A percentile compares a stretch with the other conserved stretches of the same genome.
These are phyloP conservation scores for Heliconius melpomene DNA, from an alignment of 1,140 invertebrate genomes.

Conservation along the genomic window DNA sequence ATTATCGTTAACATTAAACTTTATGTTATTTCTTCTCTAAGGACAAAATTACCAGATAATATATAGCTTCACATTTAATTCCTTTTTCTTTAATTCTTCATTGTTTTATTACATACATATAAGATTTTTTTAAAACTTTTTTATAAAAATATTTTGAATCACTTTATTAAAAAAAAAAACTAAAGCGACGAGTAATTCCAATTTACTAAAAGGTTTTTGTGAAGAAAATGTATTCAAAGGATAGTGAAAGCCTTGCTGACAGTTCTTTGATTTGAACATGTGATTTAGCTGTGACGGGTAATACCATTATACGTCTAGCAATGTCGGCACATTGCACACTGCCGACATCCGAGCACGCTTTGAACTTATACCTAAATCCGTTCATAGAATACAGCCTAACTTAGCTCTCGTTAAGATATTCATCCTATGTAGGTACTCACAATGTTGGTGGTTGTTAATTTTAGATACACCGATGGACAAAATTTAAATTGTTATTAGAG, in stretches of 20 bases:
- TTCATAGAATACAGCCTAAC: conserved; percentile 16
- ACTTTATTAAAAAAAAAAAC: too few relatives aligned
- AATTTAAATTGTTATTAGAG: background rate
- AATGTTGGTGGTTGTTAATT: conserved; percentile 4
- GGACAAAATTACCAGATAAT: too few relatives aligned
- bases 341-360: conserved; percentile 16
- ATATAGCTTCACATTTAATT: too few relatives aligned
- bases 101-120: too few relatives aligned
- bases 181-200: conserved; percentile 10
- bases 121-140: too few relatives aligned
- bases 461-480: background rate
- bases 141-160: too few relatives aligned
- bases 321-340: background rate
- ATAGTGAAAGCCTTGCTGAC: conserved; percentile 23
- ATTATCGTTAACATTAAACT: too few relatives aligned
- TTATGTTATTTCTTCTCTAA: too few relatives aligned
- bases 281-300: conserved; percentile 31
- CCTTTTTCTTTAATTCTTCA: too few relatives aligned
- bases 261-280: conserved; percentile 29
- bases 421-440: background rate
- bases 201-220: conserved; percentile 27
- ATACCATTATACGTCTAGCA: conserved; percentile 29
- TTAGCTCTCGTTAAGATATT: conserved; percentile 14
- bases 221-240: conserved; percentile 26
- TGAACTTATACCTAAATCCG: conserved; percentile 25